Conservation (phyloP, 2,888 invertebrate genomes). For the Arrhopalites spinosus region DNA sequence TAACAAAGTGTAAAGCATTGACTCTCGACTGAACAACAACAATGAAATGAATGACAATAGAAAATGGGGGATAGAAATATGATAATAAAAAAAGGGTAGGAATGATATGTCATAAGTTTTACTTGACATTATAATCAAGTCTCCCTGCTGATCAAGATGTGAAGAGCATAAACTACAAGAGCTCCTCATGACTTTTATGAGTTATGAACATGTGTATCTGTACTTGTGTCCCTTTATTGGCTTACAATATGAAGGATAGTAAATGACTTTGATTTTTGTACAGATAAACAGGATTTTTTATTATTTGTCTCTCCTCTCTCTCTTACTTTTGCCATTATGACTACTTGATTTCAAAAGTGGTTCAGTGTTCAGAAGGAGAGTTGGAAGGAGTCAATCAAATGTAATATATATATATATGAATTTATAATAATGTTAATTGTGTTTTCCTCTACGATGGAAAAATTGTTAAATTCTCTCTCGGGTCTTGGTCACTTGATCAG, state of each 20-base stretch:
- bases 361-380: not conserved
- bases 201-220: too few species aligned
- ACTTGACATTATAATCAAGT: not conserved
- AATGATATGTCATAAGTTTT: not conserved
- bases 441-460: not conserved
- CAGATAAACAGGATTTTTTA: too few species aligned
- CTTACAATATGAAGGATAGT: too few species aligned
- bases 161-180: not conserved
- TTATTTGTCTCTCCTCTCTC: not conserved
- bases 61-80: not conserved
- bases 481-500: constrained; percentile 8
- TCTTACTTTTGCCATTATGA: not conserved
- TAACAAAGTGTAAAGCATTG: too few species aligned
- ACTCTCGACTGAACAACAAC: not conserved
- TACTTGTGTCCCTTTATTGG: too few species aligned
- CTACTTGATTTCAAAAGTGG: not conserved
- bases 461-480: constrained; percentile 25
- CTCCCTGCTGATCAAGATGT: not conserved
- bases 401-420: not conserved
- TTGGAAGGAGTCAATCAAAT: not conserved
- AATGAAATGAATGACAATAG: not conserved
- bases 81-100: not conserved
- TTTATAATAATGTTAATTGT: not conserved
- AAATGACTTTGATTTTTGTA: too few species aligned
- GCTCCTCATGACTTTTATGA: too few species aligned